phyloP scores from a whole-genome alignment of 92 coral and sea anemone genomes.

The Phenganax subtilis region DNA sequence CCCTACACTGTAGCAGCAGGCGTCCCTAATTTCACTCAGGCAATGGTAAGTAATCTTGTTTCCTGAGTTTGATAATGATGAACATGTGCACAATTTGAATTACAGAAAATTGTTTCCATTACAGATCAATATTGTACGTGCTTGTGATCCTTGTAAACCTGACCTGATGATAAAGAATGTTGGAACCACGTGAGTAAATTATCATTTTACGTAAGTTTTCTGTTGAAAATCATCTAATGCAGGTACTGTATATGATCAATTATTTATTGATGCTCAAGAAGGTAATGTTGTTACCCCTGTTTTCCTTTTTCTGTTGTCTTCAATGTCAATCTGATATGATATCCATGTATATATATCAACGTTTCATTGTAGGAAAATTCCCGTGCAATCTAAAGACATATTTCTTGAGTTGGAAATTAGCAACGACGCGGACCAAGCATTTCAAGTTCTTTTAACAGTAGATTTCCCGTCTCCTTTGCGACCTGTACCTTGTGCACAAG shows the following conservation, averaged over 20 bases:
- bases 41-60: slow-evolving; percentile 12
- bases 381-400: slow-evolving; percentile 56
- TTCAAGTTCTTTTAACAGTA: slow-evolving; percentile 47
- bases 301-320: too few species aligned
- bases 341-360: not conserved
- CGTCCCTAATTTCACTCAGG: slow-evolving; percentile 1
- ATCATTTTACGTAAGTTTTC: not conserved
- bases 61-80: not conserved
- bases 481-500: not conserved
- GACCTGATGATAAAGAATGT: slow-evolving; percentile 6
- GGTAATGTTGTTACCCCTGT: too few species aligned
- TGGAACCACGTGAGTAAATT: slow-evolving; percentile 24
- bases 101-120: too few species aligned
- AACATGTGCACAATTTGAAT: not conserved
- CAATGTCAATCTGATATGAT: not conserved
- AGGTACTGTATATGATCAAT: not conserved
- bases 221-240: not conserved
- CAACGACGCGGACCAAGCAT: slow-evolving; percentile 65
- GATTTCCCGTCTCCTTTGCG: slow-evolving; percentile 59
- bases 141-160: slow-evolving; percentile 33
- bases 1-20: not conserved
- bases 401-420: slow-evolving; percentile 45
- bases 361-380: slow-evolving; percentile 53
- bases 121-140: slow-evolving; percentile 11
- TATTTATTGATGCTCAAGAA: too few species aligned